These are phyloP conservation scores for Lepidurus apus DNA, from an alignment of 1,140 invertebrate species.

Conservation along the genomic window DNA sequence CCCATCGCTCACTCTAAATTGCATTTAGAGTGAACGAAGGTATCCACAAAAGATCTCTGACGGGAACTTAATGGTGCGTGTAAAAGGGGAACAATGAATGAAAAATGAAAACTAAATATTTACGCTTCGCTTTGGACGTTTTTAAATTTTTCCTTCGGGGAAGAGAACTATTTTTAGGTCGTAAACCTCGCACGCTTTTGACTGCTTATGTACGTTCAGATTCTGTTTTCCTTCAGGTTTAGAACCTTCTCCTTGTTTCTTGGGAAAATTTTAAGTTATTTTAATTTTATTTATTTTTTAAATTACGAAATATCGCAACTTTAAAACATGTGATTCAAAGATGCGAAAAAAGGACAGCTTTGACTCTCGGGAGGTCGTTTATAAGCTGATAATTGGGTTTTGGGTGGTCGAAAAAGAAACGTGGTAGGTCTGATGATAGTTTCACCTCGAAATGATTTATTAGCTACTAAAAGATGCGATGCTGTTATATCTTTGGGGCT, in stretches of 20 bases:
- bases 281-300: background rate
- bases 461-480: background rate
- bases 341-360: background rate
- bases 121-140: background rate
- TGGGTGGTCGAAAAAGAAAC: background rate
- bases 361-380: background rate
- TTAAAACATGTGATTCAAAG: background rate
- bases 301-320: background rate
- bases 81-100: constrained; percentile 4
- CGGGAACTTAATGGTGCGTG: constrained; percentile 4
- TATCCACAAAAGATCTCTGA: constrained; percentile 6
- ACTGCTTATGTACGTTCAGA: background rate
- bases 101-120: constrained; percentile 15
- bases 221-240: too few relatives aligned
- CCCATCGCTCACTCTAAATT: background rate
- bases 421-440: constrained; percentile 17
- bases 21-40: background rate
- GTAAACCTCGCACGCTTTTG: background rate
- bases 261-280: too few relatives aligned
- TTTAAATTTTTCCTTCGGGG: background rate
- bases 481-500: background rate
- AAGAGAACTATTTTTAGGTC: background rate
- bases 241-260: background rate
- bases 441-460: background rate
- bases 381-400: background rate